Evolutionary conservation across 2,888 invertebrate genomes (phyloP).

Genomic region (Dusona sp.): DNA sequence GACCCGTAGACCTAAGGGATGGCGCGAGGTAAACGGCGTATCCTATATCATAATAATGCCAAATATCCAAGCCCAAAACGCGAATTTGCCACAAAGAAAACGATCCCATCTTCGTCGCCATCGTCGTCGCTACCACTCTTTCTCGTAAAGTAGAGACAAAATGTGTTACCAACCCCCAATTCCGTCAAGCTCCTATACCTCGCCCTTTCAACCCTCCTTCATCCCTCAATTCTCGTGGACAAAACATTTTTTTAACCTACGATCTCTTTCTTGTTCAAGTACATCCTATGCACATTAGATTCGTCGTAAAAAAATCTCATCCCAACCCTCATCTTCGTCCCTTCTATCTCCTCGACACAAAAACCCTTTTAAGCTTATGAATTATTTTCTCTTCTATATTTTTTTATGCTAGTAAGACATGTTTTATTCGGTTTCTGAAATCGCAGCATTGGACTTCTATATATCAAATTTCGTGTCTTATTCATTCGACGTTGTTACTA

Average conservation of each 20-base stretch:
- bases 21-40: slow-evolving; percentile 72
- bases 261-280: slow-evolving; percentile 12
- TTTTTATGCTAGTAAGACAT: neutral
- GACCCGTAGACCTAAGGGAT: slow-evolving; percentile 9
- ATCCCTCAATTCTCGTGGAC: slow-evolving; percentile 38
- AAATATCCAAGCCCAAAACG: slow-evolving; percentile 72
- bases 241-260: slow-evolving; percentile 21
- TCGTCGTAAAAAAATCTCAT: slow-evolving; percentile 14
- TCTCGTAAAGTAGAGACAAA: slow-evolving; percentile 49
- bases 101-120: slow-evolving; percentile 68
- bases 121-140: slow-evolving; percentile 61
- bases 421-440: neutral
- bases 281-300: slow-evolving; percentile 41
- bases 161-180: slow-evolving; percentile 29
- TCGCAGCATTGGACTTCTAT: neutral
- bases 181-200: neutral
- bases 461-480: neutral
- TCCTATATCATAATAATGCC: slow-evolving; percentile 76
- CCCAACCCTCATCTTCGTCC: neutral
- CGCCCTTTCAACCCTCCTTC: slow-evolving; percentile 16
- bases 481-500: no score
- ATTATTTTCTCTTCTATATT: neutral
- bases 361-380: slow-evolving; percentile 5
- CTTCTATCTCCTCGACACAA: neutral
- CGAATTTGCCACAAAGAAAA: slow-evolving; percentile 72